Conservation (phyloP, 2,888 invertebrate species). For the Dromius quadrimaculatus region DNA sequence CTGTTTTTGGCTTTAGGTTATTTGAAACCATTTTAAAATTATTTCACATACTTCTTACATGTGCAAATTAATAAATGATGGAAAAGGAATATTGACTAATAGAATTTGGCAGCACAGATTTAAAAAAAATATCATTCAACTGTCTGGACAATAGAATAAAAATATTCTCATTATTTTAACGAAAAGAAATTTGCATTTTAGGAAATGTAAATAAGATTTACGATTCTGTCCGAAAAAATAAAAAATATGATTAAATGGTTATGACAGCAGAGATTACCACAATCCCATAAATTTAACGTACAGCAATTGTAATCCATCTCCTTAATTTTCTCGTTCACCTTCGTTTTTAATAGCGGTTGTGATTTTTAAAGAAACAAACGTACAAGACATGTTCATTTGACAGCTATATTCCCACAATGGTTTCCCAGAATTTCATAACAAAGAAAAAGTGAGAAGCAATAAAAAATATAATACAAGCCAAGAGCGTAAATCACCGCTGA, state of each 20-base stretch:
- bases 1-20: too few species aligned
- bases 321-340: conserved; percentile 22
- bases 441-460: conserved; percentile 6
- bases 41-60: too few species aligned
- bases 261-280: background rate
- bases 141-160: too few species aligned
- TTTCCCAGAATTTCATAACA: conserved; percentile 25
- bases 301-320: conserved; percentile 2
- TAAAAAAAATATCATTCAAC: too few species aligned
- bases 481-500: conserved; percentile 11
- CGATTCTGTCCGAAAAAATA: too few species aligned
- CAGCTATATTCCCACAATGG: conserved; percentile 21
- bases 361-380: background rate
- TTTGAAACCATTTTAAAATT: too few species aligned
- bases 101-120: too few species aligned
- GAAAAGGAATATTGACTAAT: too few species aligned
- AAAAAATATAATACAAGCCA: background rate
- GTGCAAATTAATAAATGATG: too few species aligned
- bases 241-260: background rate
- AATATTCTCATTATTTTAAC: too few species aligned
- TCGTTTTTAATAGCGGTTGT: background rate
- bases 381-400: conserved; percentile 7
- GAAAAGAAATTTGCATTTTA: too few species aligned
- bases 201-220: too few species aligned
- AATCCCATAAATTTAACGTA: background rate